Percentiles rank a stretch among this genome's conserved stretches.
These are phyloP conservation scores for Teleogryllus occipitalis DNA, from an alignment of 1,140 invertebrate genomes.

Conservation along the genomic window DNA sequence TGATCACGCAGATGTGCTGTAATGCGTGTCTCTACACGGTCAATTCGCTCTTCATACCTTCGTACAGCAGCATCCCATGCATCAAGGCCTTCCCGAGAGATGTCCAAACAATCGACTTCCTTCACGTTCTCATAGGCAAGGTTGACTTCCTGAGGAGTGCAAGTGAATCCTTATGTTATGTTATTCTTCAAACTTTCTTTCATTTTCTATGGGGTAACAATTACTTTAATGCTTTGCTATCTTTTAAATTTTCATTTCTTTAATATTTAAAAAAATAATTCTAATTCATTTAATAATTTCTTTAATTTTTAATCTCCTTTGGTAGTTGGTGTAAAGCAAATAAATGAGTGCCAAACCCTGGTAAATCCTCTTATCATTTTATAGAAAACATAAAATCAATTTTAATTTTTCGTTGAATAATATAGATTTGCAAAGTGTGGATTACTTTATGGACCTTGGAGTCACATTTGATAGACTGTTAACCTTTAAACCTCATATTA, in stretches of 20 bases:
- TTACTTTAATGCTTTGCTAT: too few relatives aligned
- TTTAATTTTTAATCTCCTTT: background rate
- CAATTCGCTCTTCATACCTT: constrained; percentile 93
- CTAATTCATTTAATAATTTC: background rate
- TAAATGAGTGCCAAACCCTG: too few relatives aligned
- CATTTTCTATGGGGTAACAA: background rate
- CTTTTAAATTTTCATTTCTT: too few relatives aligned
- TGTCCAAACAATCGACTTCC: constrained; percentile 96
- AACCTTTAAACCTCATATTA: too few relatives aligned
- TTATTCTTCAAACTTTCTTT: background rate
- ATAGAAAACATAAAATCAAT: too few relatives aligned
- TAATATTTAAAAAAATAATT: background rate
- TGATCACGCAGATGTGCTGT: constrained; percentile 94
- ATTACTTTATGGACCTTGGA: too few relatives aligned
- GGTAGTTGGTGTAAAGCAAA: too few relatives aligned
- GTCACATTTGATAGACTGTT: too few relatives aligned
- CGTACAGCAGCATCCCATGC: constrained; percentile 95
- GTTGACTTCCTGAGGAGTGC: constrained; percentile 69
- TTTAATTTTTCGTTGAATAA: too few relatives aligned
- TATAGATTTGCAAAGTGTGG: too few relatives aligned
- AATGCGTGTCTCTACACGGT: constrained; percentile 93
- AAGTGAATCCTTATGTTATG: background rate
- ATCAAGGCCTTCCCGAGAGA: constrained; percentile 91
- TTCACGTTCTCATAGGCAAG: constrained; percentile 98
- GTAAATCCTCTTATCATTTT: too few relatives aligned